Base-by-base conservation (phyloP, 2,888 invertebrate species). In the Macrophya annulata region DNA sequence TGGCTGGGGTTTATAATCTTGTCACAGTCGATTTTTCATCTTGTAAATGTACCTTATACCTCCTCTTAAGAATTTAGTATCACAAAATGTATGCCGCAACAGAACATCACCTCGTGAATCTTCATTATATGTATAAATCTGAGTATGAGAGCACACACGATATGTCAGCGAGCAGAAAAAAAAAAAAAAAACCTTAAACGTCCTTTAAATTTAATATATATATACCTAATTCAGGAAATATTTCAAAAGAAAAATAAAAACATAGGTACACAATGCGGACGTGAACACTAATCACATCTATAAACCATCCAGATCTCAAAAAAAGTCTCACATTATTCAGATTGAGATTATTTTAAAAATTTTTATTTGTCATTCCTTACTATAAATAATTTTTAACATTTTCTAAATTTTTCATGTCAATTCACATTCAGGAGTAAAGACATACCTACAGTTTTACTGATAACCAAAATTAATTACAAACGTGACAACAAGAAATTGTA, bases 31-130 rank as follows among this genome's bases (percentile, higher is more conserved):
- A 55, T 55, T 55, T 55, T 17, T 55, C 55, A 55, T 55, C n/a
- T 55, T 2, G n/a, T 8, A 6, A 55, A 55, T n/a, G n/a, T n/a
- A n/a, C n/a, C n/a, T n/a, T n/a, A n/a, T n/a, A n/a, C n/a, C n/a
- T n/a, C n/a, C n/a, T n/a, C n/a, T 55, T 55, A 55, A n/a, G 55
- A 55, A 55, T 55, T 55, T 55, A 55, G n/a, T 55, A 55, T 55
- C 8, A n/a, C 55, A 17, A n/a, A 55, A 55, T 55, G 55, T n/a
- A 6, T n/a, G 8, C n/a, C n/a, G 55, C 55, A 55, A 55, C 55
- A 3, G 1, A 31, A 55, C 55, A 55, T 55, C 55, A n/a, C 55
- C 55, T 55, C 55, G 55, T n/a, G 55, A 55, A 55, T 55, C 55
- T 55, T 55, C 55, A 51, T 51, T 51, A 51, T n/a, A 55, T 6